These are phyloP conservation scores for Hydractinia symbiolongicarpus DNA, from an alignment of 30 jellyfish, hydroid and myxozoan species.

Conservation along the genomic window DNA sequence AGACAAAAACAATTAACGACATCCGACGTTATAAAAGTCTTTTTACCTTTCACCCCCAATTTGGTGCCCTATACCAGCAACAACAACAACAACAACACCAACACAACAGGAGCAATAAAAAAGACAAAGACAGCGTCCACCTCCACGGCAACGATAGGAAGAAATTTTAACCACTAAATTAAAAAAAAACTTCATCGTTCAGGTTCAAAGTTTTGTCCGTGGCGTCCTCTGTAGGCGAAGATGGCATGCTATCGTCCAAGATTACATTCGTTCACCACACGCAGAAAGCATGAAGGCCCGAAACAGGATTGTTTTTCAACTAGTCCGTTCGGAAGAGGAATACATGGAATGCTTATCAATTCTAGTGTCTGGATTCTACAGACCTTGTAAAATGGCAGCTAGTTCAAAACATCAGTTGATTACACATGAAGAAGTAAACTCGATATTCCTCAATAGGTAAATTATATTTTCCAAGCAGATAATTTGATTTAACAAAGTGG, in stretches of 20 bases:
- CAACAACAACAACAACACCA: too few species aligned
- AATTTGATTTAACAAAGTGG: background rate
- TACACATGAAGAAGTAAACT: conserved; percentile 75
- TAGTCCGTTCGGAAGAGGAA: conserved; percentile 77
- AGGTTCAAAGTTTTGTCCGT: conserved; percentile 75
- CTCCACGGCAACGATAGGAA: too few species aligned
- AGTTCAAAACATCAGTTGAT: conserved; percentile 69
- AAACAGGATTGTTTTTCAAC: conserved; percentile 63
- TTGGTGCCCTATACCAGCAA: too few species aligned
- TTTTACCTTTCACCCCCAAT: too few species aligned
- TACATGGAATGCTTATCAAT: conserved; percentile 69
- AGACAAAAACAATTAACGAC: too few species aligned
- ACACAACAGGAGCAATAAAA: too few species aligned
- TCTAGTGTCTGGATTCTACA: conserved; percentile 57
- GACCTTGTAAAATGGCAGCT: conserved; percentile 84
- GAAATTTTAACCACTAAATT: background rate
- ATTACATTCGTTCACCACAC: conserved; percentile 83
- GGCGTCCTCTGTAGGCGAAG: conserved; percentile 66
- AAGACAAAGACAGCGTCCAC: too few species aligned
- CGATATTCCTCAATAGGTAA: conserved; percentile 69
- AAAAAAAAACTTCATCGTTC: background rate
- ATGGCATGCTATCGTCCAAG: conserved; percentile 82
- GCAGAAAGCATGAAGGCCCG: conserved; percentile 88
- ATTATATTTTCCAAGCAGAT: background rate
- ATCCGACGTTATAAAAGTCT: too few species aligned